Percentiles rank a stretch among this genome's conserved stretches.
phyloP scores from a whole-genome alignment of 2,113 vertebrate species.

The Petrocephalus microphthalmus region DNA sequence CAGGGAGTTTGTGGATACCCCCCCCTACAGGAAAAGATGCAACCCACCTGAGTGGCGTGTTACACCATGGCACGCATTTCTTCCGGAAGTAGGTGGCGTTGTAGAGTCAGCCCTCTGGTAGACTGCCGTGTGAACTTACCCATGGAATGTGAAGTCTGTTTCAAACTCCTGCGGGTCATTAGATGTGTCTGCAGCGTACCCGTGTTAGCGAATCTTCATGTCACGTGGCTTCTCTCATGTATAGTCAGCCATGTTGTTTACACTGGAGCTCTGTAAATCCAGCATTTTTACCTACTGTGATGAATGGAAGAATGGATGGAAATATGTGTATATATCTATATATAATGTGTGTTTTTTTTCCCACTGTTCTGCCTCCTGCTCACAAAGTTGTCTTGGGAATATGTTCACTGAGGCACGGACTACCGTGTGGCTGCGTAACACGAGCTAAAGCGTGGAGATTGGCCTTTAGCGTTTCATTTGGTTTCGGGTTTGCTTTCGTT shows the following conservation, averaged over 20 bases:
- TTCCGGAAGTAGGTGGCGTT: constrained; percentile 22
- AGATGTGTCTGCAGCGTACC: constrained; percentile 28
- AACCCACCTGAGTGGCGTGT: constrained; percentile 29
- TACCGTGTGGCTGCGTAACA: constrained; percentile 15
- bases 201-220: constrained; percentile 32
- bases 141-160: constrained; percentile 30
- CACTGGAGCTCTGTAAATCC: constrained; percentile 38
- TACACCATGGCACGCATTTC: constrained; percentile 23
- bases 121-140: constrained; percentile 27
- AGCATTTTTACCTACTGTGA: constrained; percentile 41
- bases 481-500: background rate
- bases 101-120: constrained; percentile 9
- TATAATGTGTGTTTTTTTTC: constrained; percentile 16
- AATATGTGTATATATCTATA: constrained; percentile 16
- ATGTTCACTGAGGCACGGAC: constrained; percentile 42
- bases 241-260: constrained; percentile 40
- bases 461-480: background rate
- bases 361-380: constrained; percentile 18
- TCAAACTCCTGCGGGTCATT: constrained; percentile 24
- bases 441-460: background rate
- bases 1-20: background rate
- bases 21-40: constrained; percentile 26
- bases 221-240: constrained; percentile 36
- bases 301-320: constrained; percentile 32
- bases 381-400: constrained; percentile 33